These are phyloP conservation scores for Cephalotes varians DNA, from an alignment of 2,888 invertebrate genomes.

Conservation along the genomic window DNA sequence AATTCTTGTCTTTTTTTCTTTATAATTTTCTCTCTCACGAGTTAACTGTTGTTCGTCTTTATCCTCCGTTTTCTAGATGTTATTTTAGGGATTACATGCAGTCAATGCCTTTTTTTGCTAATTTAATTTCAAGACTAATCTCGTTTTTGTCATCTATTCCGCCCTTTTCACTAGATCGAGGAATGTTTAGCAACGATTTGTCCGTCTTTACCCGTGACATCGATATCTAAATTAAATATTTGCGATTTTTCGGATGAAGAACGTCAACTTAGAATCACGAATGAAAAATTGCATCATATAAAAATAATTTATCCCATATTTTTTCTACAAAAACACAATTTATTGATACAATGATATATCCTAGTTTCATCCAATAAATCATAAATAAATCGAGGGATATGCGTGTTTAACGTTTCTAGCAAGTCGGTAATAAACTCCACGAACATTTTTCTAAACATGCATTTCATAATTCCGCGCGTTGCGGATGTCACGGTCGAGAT, in stretches of 20 bases:
- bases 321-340: background rate
- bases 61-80: constrained; percentile 8
- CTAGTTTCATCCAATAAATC: background rate
- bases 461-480: constrained; percentile 19
- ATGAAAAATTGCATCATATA: background rate
- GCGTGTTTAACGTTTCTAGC: background rate
- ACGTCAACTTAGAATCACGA: background rate
- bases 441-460: constrained; percentile 3
- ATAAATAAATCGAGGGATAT: background rate
- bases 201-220: constrained; percentile 19
- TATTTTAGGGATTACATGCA: constrained; percentile 24
- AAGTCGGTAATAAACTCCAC: background rate
- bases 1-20: constrained; percentile 46
- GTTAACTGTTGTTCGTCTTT: constrained; percentile 38
- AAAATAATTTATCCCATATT: background rate
- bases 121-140: constrained; percentile 73
- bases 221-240: constrained; percentile 31
- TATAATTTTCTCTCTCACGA: constrained; percentile 1
- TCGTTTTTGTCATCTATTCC: constrained; percentile 41
- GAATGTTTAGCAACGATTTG: background rate
- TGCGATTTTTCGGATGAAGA: background rate
- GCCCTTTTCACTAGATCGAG: background rate
- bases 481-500: background rate
- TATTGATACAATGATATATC: background rate
- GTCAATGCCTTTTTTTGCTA: constrained; percentile 61